Evolutionary conservation across 2,888 invertebrate species (phyloP).

Genomic region (Chrysolina americana): DNA sequence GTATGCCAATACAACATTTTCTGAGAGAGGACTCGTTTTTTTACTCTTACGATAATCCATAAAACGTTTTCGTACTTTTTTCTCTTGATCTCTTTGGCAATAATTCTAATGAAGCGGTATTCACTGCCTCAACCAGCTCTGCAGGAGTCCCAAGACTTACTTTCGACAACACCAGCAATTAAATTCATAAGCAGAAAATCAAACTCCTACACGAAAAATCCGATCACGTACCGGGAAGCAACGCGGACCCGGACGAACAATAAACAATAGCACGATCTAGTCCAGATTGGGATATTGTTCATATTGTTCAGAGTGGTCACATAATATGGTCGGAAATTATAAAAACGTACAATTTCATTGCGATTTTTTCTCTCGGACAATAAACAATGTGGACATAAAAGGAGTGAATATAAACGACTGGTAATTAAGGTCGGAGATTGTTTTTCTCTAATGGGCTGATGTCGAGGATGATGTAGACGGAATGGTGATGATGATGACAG

Average conservation of each 20-base stretch:
- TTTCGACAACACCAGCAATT: no score
- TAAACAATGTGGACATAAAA: constrained; percentile 43
- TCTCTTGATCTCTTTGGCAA: no score
- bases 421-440: constrained; percentile 44
- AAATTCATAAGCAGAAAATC: no score
- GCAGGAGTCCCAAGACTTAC: no score
- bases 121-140: no score
- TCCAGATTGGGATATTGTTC: constrained; percentile 33
- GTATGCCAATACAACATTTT: no score
- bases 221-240: constrained; percentile 42
- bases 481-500: constrained; percentile 34
- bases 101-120: no score
- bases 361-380: constrained; percentile 37
- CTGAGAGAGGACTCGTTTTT: no score
- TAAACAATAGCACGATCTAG: constrained; percentile 42
- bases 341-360: constrained; percentile 39
- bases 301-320: constrained; percentile 22
- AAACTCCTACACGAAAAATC: constrained; percentile 28
- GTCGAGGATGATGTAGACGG: constrained; percentile 37
- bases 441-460: constrained; percentile 41
- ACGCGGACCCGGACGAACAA: constrained; percentile 31
- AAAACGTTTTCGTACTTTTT: no score
- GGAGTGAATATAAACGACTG: constrained; percentile 40
- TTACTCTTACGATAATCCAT: no score
- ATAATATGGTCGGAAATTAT: constrained; percentile 26